Conservation (phyloP, 1,140 invertebrate genomes). For the Aphaenogaster floridana region DNA sequence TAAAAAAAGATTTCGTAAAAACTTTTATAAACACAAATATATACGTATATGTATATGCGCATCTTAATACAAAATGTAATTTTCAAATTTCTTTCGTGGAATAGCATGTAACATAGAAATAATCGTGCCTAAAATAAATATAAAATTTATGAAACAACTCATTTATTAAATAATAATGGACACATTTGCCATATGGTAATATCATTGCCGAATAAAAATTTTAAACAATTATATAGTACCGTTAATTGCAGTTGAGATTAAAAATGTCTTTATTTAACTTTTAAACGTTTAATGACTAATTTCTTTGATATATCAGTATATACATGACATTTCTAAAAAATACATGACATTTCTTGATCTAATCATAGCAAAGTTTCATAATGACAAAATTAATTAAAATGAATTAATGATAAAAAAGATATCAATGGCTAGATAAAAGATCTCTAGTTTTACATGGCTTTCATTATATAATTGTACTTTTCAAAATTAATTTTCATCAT, state of each 20-base stretch:
- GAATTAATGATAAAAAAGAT: conserved; percentile 2
- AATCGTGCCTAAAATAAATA: conserved; percentile 11
- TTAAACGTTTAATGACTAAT: neutral
- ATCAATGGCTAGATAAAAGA: conserved; percentile 2
- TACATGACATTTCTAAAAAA: neutral
- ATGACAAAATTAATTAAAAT: neutral
- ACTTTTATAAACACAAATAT: neutral
- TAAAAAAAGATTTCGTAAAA: neutral
- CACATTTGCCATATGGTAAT: neutral
- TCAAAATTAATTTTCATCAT: neutral
- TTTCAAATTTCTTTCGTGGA: conserved; percentile 13
- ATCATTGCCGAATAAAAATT: neutral
- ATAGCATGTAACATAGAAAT: neutral
- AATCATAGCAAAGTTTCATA: conserved; percentile 5
- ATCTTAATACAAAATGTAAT: neutral
- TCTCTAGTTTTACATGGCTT: neutral
- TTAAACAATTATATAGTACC: neutral
- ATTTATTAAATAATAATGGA: conserved; percentile 12
- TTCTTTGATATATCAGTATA: neutral
- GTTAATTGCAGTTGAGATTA: conserved; percentile 2
- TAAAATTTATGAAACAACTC: neutral
- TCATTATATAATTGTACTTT: neutral
- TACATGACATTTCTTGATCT: neutral
- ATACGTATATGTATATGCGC: neutral
- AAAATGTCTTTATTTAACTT: neutral